Percentiles rank a stretch among this genome's conserved stretches.
Conservation (phyloP, 1,140 invertebrate species). For the Zophobas morio region DNA sequence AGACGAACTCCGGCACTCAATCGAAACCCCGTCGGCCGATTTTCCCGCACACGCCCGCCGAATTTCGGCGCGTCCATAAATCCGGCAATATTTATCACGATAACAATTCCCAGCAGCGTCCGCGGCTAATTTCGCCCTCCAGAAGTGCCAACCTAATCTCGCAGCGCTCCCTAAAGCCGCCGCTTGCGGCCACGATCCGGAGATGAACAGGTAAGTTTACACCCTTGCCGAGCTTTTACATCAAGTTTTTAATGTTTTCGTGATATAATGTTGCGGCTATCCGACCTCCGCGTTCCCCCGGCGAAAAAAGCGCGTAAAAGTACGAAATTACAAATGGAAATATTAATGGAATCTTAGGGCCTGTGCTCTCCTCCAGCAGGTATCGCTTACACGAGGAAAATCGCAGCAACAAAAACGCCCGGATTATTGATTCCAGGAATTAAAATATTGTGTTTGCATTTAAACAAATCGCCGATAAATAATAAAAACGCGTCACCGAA, state of each 20-base stretch:
- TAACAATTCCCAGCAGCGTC: not conserved
- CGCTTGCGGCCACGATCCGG: conserved; percentile 16
- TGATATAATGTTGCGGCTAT: conserved; percentile 62
- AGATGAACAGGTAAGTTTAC: conserved; percentile 18
- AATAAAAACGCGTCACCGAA: conserved; percentile 56
- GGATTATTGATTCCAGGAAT: too few relatives aligned
- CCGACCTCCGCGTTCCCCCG: conserved; percentile 56
- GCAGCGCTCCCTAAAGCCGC: not conserved
- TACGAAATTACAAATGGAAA: conserved; percentile 63
- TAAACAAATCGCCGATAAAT: conserved; percentile 53
- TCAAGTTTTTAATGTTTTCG: conserved; percentile 57
- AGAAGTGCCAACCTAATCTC: conserved; percentile 23
- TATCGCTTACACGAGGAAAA: conserved; percentile 9
- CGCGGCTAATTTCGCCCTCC: too few relatives aligned
- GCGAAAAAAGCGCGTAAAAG: conserved; percentile 56
- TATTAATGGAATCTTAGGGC: conserved; percentile 57
- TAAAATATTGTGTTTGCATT: conserved; percentile 5
- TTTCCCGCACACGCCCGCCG: too few relatives aligned
- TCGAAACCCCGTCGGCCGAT: too few relatives aligned
- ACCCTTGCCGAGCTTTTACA: conserved; percentile 10
- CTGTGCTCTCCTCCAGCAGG: conserved; percentile 13
- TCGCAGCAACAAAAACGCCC: not conserved
- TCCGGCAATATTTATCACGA: not conserved
- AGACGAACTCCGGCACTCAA: too few relatives aligned
- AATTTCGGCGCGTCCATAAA: too few relatives aligned